Evolutionary conservation across 2,888 invertebrate genomes (phyloP).

Genomic region (Villa cingulata): DNA sequence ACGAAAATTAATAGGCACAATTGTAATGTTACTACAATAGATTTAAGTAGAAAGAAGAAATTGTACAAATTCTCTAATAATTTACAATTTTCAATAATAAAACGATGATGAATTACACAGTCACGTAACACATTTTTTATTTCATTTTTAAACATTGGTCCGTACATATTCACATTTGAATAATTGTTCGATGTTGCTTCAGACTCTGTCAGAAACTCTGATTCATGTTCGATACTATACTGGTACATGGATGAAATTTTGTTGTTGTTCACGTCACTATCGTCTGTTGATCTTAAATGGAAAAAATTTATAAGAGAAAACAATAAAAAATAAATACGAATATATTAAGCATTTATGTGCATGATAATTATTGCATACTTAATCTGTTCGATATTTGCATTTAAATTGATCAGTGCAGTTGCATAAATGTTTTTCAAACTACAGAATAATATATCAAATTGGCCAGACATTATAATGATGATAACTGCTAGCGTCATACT

Average conservation of each 20-base stretch:
- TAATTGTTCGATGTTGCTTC: background rate
- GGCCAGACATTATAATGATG: slow-evolving; percentile 10
- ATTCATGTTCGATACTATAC: slow-evolving; percentile 4
- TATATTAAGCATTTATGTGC: background rate
- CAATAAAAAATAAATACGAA: background rate
- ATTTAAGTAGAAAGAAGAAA: slow-evolving; percentile 18
- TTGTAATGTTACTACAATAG: slow-evolving; percentile 17
- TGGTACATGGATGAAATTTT: slow-evolving; percentile 10
- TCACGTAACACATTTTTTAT: slow-evolving; percentile 13
- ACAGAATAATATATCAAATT: slow-evolving; percentile 13
- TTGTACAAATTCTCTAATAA: slow-evolving; percentile 19
- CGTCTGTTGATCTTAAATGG: background rate
- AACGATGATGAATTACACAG: slow-evolving; percentile 19
- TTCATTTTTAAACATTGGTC: background rate
- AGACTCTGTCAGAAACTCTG: background rate
- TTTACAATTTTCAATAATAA: slow-evolving; percentile 17
- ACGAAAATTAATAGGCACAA: slow-evolving; percentile 19
- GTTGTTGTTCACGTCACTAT: background rate
- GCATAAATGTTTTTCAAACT: slow-evolving; percentile 12
- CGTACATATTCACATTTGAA: background rate
- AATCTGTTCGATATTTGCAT: background rate
- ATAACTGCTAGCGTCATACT: slow-evolving; percentile 21
- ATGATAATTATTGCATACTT: background rate
- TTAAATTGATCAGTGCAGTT: slow-evolving; percentile 1
- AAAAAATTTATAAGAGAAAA: background rate